Conservation (phyloP, 2,113 vertebrate genomes). For the Morone saxatilis region DNA sequence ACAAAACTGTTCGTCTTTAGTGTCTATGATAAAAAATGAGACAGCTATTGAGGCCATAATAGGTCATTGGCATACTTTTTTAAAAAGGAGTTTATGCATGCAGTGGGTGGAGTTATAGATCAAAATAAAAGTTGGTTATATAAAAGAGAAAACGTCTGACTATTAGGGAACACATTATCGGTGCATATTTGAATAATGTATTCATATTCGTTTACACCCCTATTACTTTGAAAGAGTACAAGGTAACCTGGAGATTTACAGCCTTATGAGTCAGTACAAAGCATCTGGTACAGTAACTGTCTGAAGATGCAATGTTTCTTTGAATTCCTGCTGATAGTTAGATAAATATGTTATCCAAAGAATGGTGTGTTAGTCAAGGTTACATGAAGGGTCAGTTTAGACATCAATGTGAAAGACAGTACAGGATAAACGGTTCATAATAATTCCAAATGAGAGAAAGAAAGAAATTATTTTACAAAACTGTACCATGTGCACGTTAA, state of each 20-base stretch:
- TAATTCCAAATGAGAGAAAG: background rate
- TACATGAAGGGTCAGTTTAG: background rate
- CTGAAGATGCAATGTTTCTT: background rate
- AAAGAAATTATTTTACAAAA: background rate
- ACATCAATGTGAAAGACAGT: background rate
- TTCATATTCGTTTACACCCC: background rate
- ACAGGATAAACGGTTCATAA: background rate
- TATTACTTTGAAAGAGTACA: background rate
- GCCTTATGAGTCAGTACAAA: background rate
- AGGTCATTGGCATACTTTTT: background rate
- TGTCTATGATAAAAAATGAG: background rate
- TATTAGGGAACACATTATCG: background rate
- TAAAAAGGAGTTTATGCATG: background rate
- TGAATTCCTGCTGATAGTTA: background rate
- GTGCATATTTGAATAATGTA: background rate
- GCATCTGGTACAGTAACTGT: background rate
- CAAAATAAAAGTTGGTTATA: background rate
- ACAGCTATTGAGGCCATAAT: background rate
- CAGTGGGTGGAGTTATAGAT: background rate
- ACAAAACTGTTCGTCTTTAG: background rate
- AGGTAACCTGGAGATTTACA: constrained; percentile 25
- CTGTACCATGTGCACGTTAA: background rate
- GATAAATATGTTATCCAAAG: background rate
- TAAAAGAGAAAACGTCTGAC: background rate
- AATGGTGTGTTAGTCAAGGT: background rate